phyloP scores from a whole-genome alignment of 92 coral and sea anemone species.

The Epizoanthus rinbou region DNA sequence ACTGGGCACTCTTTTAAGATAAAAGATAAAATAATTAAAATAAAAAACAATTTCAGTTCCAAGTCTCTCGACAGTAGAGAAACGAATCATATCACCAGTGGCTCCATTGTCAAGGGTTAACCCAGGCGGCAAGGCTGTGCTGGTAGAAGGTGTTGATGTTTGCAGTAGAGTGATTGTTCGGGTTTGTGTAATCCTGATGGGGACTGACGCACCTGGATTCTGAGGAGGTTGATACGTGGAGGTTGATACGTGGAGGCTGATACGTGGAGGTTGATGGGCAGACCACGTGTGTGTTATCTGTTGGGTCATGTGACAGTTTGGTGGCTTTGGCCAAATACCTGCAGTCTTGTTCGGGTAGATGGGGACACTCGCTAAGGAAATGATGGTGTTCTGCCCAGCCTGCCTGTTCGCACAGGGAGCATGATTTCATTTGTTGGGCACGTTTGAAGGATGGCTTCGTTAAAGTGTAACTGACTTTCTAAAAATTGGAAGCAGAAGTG shows the following conservation, averaged over 20 bases:
- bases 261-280: neutral
- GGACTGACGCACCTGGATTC: conserved; percentile 25
- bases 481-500: neutral
- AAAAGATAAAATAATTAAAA: no score
- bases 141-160: conserved; percentile 1
- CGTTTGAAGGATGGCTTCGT: neutral
- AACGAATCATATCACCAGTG: conserved; percentile 31
- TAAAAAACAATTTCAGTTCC: neutral
- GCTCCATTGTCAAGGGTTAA: conserved; percentile 38
- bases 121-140: neutral
- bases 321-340: neutral
- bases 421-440: neutral
- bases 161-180: no score
- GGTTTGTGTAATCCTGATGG: neutral
- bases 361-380: no score
- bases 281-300: neutral
- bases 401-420: neutral
- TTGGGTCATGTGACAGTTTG: neutral
- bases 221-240: neutral
- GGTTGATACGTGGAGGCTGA: neutral
- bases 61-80: conserved; percentile 8
- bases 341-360: neutral
- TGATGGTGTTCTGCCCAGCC: neutral
- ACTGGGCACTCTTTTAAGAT: conserved; percentile 10
- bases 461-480: neutral